These are phyloP conservation scores for Trididemnum miniatum DNA, from an alignment of 23 tunicate genomes.

Conservation along the genomic window DNA sequence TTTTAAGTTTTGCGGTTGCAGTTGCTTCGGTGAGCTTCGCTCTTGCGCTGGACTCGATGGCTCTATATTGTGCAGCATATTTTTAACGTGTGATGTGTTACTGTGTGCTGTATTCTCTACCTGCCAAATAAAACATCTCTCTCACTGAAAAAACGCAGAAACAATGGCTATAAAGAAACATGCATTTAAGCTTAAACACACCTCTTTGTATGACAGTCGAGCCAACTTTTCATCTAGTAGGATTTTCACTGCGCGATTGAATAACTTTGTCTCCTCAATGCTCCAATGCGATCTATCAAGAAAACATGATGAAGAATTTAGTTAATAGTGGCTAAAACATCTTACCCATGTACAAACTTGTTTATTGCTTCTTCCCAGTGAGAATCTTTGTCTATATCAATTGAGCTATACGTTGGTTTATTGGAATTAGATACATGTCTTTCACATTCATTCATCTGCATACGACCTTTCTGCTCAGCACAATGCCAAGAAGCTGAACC, in stretches of 20 bases:
- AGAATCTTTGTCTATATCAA: conserved; percentile 39
- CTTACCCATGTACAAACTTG: conserved; percentile 44
- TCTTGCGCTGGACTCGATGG: too few species aligned
- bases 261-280: conserved; percentile 44
- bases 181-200: too few species aligned
- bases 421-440: conserved; percentile 32
- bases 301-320: neutral
- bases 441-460: conserved; percentile 90
- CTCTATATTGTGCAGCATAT: too few species aligned
- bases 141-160: too few species aligned
- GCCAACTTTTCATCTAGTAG: conserved; percentile 73
- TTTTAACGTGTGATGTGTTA: too few species aligned
- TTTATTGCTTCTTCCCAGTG: conserved; percentile 65
- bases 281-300: conserved; percentile 62
- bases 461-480: conserved; percentile 67
- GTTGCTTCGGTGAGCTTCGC: too few species aligned
- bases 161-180: too few species aligned
- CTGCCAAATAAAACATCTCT: too few species aligned
- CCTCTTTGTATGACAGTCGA: conserved; percentile 78
- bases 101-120: too few species aligned
- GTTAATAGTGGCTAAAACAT: neutral
- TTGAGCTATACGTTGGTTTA: neutral
- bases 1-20: too few species aligned
- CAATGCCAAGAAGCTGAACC: conserved; percentile 68
- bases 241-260: conserved; percentile 48